Evolutionary conservation across 2,888 invertebrate species (phyloP), one percentile per base, ranked within the genome.

Genomic region (Eupelmus urozonus): DNA sequence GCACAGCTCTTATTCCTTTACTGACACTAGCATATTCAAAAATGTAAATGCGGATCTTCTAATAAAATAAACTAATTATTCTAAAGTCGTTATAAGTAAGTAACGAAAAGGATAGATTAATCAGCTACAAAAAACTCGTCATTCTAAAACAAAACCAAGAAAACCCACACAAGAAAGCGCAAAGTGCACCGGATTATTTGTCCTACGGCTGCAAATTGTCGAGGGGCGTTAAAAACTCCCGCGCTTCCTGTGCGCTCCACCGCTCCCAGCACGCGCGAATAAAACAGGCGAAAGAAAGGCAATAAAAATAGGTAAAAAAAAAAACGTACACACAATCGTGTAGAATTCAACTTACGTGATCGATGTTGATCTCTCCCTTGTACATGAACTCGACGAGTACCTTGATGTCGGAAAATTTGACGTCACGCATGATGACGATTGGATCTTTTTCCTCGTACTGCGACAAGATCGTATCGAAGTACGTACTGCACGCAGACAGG

Each of bases 301-400:
- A 57, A 40, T 29, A 25, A 42, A 62, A 62, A 23, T 42, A 40
- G 42, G 51, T 1, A 60, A 63, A 42, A 34, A 66, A 60, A 25
- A 65, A 27, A 65, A 63, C 51, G 18, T 11, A 29, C 34, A 9
- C 3, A 9, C 3, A 34, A 34, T 34, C 3, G 9, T 16, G n/a
- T 2, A 59, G 34, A 63, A 49, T 40, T n/a, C 57, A 74, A 79
- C 95, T 94, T 90, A 97, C 97, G 91, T 97, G 96, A 87, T 96
- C 96, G 77, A 97, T 97, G 91, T 96, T 97, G 90, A 97, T 97
- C 91, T 97, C 97, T 82, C 97, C 97, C 87, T 96, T 96, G 90
- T 97, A 97, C 97, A 97, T 97, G 89, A 97, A 97, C 90, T 97
- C 96, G 73, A 97, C 95, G 82, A 97, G 92, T 80, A 96, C 96